A percentile compares a stretch with the other conserved stretches of the same genome.
These are phyloP conservation scores for Xanthorhoe designata DNA, from an alignment of 2,888 invertebrate species.

Conservation along the genomic window DNA sequence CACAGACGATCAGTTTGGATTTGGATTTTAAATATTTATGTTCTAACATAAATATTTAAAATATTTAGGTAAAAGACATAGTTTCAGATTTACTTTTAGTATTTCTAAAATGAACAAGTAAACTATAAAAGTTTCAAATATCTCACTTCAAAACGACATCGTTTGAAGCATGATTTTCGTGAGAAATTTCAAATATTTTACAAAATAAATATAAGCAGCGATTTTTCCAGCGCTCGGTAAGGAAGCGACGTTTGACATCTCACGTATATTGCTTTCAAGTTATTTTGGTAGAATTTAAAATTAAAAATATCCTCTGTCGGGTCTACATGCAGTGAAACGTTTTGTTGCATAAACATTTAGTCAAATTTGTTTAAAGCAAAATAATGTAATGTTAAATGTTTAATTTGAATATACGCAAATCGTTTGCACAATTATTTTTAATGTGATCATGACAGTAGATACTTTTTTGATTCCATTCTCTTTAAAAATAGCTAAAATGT, in stretches of 20 bases:
- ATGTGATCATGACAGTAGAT: too few species aligned
- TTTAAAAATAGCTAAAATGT: too few species aligned
- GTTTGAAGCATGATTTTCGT: conserved; percentile 45
- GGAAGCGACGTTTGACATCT: conserved; percentile 55
- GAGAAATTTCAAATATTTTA: conserved; percentile 50
- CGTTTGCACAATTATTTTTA: not conserved
- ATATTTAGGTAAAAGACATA: too few species aligned
- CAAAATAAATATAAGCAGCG: conserved; percentile 53
- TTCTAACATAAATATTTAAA: too few species aligned
- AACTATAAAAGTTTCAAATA: conserved; percentile 12
- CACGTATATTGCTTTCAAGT: conserved; percentile 47
- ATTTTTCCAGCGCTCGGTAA: conserved; percentile 45
- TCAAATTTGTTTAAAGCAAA: not conserved
- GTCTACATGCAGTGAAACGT: not conserved
- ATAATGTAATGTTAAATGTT: not conserved
- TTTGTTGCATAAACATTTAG: not conserved
- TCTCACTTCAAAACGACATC: conserved; percentile 29
- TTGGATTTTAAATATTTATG: too few species aligned
- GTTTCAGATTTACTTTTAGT: not conserved
- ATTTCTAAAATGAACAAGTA: conserved; percentile 9
- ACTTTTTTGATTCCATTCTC: too few species aligned
- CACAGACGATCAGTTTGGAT: too few species aligned
- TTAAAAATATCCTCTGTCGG: conserved; percentile 43
- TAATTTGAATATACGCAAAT: not conserved
- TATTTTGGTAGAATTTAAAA: conserved; percentile 51